Base-by-base conservation (phyloP, 2,888 invertebrate genomes). In the Harpalus rubripes region DNA sequence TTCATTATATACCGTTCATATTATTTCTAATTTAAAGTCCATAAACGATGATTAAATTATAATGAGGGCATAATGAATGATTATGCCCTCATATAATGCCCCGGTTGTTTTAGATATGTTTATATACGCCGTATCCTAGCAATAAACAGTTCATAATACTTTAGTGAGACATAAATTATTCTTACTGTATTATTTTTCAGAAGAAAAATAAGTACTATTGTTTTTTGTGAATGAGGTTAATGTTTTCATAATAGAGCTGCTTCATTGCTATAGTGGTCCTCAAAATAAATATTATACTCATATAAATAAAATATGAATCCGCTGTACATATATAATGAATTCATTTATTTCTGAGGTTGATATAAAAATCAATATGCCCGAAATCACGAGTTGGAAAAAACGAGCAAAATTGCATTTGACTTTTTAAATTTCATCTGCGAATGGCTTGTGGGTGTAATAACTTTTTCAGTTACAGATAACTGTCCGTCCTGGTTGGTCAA, bases 401-500 rank as follows among this genome's bases (percentile, higher is more conserved):
- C 22, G 22, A 22, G 39, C 8, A 32, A 32, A 65, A 32, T 32
- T 4, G n/a, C 65, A 72, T 72, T 44, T 72, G 72, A 44, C 72
- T 44, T 74, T 74, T 74, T 74, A 44, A 72, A 74, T 74, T 74
- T 44, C 72, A 44, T 74, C 44, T 74, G 15, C 16, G 44, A 41
- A 41, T 74, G 72, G 72, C 18, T 74, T 74, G 72, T 16, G 44
- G 44, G 10, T 44, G 44, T 78, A 78, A 58, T 78, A 78, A 78
- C 56, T 58, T 78, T 78, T 78, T 58, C 58, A 78, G 78, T 78
- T 56, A 58, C 58, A 26, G 15, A 78, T 58, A 78, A 32, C 56
- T 78, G 78, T 78, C 78, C 78, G 22, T 22, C 32, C 78, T 56
- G 16, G 76, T 76, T 78, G 56, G 26, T 26, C 58, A 78, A 78